Base-by-base conservation (phyloP, 2,113 vertebrate species). In the Psittacula cyanocephala region DNA sequence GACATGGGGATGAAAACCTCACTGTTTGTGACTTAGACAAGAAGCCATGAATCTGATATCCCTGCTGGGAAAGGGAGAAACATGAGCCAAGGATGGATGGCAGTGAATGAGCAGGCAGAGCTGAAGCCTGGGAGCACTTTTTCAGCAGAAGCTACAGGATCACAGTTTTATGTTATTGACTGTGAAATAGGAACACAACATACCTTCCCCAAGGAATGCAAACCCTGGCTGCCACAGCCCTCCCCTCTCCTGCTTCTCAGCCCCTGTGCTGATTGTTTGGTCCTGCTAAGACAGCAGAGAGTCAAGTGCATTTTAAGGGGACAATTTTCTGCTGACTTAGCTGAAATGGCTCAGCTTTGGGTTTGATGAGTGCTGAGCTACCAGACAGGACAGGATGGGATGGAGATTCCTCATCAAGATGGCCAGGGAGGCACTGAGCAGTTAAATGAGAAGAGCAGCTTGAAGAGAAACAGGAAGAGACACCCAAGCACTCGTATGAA, bases 121-220 rank as follows among this genome's bases (percentile, higher is more conserved):
- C 47, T 62, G 79, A 55, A 80, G 64, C 46, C 69, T 55, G 16
- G 23, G 27, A 90, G 60, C 70, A 43, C 31, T 14, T 62, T 13
- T 62, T 43, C 62, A 11, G 28, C 10, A 53, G 89, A 15, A 75
- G 63, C 46, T 9, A 39, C 7, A 25, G 60, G 31, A 44, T 5
- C 37, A 23, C n/a, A 31, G 43, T 25, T 37, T 12, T 11, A 25
- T 14, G 17, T 8, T 52, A 44, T 39, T 8, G 35, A 18, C 60
- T 29, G n/a, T 6, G 65, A 13, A 39, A 25, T 0, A 29, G 78
- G 43, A 69, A 19, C 31, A 24, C 2, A 24, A 7, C 18, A 17
- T 13, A 24, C 17, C 31, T 64, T 24, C 25, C n/a, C 24, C 0
- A 1, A 47, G 52, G 33, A 71, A 13, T 2, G 14, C 24, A 22